phyloP scores from a whole-genome alignment of 92 coral and sea anemone genomes.

The Actinernus sp. region DNA sequence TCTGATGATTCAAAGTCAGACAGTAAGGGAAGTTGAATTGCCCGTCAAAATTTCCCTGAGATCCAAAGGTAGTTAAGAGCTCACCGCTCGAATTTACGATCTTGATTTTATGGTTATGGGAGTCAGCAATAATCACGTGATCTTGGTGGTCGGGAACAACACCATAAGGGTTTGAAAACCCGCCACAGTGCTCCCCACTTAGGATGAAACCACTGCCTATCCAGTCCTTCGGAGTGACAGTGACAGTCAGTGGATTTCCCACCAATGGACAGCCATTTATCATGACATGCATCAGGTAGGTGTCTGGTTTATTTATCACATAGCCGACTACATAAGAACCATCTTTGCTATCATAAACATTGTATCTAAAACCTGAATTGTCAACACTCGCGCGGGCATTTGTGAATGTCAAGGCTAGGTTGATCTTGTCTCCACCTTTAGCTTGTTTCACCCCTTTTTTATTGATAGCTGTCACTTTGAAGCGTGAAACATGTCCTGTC shows the following conservation, averaged over 20 bases:
- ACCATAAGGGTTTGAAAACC: constrained; percentile 76
- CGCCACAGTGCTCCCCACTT: constrained; percentile 73
- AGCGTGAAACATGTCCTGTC: constrained; percentile 67
- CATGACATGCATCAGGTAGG: constrained; percentile 60
- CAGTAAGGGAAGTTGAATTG: constrained; percentile 82
- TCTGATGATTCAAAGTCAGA: constrained; percentile 48
- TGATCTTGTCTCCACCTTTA: constrained; percentile 66
- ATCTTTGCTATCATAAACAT: constrained; percentile 60
- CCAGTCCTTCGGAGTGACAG: constrained; percentile 83
- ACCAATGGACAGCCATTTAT: constrained; percentile 60
- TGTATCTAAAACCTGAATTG: constrained; percentile 61
- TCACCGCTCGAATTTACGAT: constrained; percentile 53
- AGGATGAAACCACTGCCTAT: constrained; percentile 64
- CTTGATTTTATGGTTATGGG: constrained; percentile 72
- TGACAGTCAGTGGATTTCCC: constrained; percentile 64
- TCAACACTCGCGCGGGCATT: constrained; percentile 49
- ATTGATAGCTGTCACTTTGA: constrained; percentile 75
- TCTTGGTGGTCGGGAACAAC: constrained; percentile 40
- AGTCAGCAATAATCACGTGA: constrained; percentile 70
- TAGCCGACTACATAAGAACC: constrained; percentile 71
- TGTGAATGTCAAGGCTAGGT: constrained; percentile 41
- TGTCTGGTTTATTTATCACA: constrained; percentile 62
- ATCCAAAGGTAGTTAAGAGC: constrained; percentile 51
- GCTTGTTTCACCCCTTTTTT: constrained; percentile 51
- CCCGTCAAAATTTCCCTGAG: constrained; percentile 57